Conservation (phyloP, 2,888 invertebrate species). For the Gibbula magus region DNA sequence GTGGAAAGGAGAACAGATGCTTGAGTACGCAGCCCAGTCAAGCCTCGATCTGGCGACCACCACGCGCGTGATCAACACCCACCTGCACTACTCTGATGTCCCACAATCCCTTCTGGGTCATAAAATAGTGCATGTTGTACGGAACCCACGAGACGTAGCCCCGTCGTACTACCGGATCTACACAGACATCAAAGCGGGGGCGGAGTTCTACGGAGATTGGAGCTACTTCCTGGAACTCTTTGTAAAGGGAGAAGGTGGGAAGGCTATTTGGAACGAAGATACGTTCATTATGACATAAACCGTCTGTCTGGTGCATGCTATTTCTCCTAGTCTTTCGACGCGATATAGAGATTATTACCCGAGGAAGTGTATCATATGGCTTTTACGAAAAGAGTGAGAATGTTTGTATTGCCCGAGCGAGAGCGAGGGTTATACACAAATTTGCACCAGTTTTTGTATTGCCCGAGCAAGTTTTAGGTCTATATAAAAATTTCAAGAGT, state of each 20-base stretch:
- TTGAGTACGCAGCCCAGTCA: neutral
- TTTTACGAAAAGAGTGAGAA: too few relatives aligned
- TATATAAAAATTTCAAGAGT: too few relatives aligned
- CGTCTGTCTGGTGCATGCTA: too few relatives aligned
- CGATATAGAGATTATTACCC: too few relatives aligned
- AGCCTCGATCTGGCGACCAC: neutral
- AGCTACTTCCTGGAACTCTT: neutral
- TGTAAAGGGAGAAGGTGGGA: slow-evolving; percentile 15
- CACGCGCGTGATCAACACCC: slow-evolving; percentile 16
- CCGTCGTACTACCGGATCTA: slow-evolving; percentile 24
- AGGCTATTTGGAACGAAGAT: neutral
- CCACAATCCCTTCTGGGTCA: neutral
- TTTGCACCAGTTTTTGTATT: too few relatives aligned
- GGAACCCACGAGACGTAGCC: slow-evolving; percentile 26
- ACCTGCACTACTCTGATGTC: neutral
- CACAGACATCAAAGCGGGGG: neutral
- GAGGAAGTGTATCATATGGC: too few relatives aligned
- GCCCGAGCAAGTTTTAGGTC: too few relatives aligned
- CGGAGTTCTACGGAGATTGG: slow-evolving; percentile 5
- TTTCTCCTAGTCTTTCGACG: too few relatives aligned
- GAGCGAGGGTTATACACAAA: too few relatives aligned
- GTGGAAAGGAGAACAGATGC: neutral
- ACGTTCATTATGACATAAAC: too few relatives aligned
- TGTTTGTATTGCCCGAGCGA: too few relatives aligned
- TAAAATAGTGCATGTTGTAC: slow-evolving; percentile 15